Base-by-base conservation (phyloP, 2,113 vertebrate species). In the Alligator mississippiensis region DNA sequence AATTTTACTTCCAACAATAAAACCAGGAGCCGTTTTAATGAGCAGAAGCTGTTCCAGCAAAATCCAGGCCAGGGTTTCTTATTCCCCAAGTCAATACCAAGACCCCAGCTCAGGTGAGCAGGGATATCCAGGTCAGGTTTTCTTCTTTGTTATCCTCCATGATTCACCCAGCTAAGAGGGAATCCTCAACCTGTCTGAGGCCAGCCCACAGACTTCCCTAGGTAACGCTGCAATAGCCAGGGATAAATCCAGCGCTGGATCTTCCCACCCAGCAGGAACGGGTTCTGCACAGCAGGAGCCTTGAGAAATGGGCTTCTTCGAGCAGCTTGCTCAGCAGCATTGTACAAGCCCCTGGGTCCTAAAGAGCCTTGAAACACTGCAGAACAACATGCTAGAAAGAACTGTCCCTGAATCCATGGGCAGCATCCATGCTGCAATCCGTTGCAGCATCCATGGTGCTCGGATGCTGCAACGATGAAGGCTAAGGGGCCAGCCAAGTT, bases 161-260 rank as follows among this genome's bases (percentile, higher is more conserved):
- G 21, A 24, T 38, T 76, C 47, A 27, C 66, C 79, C 75, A 7
- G 80, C 76, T 11, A 38, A 55, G 62, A 92, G 55, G 82, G 94
- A 88, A 77, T 14, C 70, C 90, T 92, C 95, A 75, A 80, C 77
- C 87, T 30, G 38, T 16, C 82, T 19, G 12, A 0, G 85, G 93
- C 61, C 91, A 90, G 64, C 77, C 95, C 95, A 10, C 90, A 87
- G 95, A 91, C 92, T 91, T 88, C 88, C 94, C 87, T 3, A 38
- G 77, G 1, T 0, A 11, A 90, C 27, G 89, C 90, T 17, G 7
- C 85, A 17, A 5, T 5, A 18, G 79, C 87, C 2, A 47, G 87
- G 82, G 91, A 90, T 90, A 94, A 95, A 76, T 11, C 88, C 95
- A 91, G 91, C 68, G 1, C 13, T 84, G 87, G 91, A 38, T 2